Evolutionary conservation across 2,888 invertebrate genomes (phyloP), one percentile per base, ranked within the genome.

Genomic region (Euclidia mi): DNA sequence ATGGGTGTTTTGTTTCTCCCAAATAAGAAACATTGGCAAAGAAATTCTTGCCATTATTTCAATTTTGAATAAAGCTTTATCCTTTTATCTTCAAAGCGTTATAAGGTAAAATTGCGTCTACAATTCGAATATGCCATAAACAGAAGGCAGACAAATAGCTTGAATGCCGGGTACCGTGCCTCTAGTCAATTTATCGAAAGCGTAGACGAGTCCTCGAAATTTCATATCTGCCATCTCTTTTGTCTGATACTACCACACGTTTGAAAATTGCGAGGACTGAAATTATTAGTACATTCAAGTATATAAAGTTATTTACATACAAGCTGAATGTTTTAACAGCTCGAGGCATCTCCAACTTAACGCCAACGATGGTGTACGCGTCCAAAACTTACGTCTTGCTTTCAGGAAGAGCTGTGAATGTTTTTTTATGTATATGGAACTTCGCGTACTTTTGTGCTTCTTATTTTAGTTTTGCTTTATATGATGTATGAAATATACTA

Each of bases 321-420:
- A 71, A 70, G 56, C 67, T 74, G 73, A 65, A 62, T 71, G 63
- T 74, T 78, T 76, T 68, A 78, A 77, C 67, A 49, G 71, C 77
- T 66, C 47, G 59, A 43, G 77, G 76, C 74, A 64, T 68, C 67
- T 55, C 58, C 56, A 79, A 78, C 69, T 81, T 79, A 63, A 56
- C 55, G 51, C 58, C 55, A 32, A 61, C 57, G 71, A 78, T 69
- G 69, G 66, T 70, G 55, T 73, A 70, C 65, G 34, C 55, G 50
- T 68, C 63, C 56, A 53, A 69, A 80, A 80, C 73, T 71, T 75
- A 60, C 67, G 62, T 74, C 52, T 59, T 45, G 56, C 60, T 51
- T 56, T 61, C 25, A 29, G 25, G 12, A 64, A 32, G 50, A 59
- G 59, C 59, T 42, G 56, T 38, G 4, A 50, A 29, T 61, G 44